Conservation (phyloP, 2,797 vertebrate species). For the Premnoplex brunnescens region DNA sequence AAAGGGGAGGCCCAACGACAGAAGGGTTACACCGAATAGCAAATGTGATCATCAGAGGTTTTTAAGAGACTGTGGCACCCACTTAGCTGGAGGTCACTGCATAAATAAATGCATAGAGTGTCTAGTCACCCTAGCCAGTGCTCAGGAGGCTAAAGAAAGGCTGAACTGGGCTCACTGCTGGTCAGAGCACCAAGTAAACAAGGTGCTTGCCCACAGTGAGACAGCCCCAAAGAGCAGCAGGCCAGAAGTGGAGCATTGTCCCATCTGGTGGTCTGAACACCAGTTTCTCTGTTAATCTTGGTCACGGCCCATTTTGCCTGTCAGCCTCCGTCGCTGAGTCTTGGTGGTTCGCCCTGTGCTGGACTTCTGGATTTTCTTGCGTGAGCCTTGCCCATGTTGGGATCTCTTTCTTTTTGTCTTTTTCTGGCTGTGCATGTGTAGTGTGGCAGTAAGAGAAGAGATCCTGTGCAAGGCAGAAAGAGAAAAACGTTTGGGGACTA, state of each 20-base stretch:
- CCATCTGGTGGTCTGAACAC: neutral
- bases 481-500: neutral
- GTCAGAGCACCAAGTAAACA: neutral
- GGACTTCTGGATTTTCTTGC: conserved; percentile 72
- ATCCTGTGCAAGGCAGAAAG: conserved; percentile 64
- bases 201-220: neutral
- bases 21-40: fast-evolving
- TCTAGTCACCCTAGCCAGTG: neutral
- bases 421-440: conserved; percentile 80
- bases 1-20: neutral
- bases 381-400: conserved; percentile 55
- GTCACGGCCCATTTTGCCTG: conserved; percentile 69
- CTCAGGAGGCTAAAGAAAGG: neutral
- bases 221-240: neutral
- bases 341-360: conserved; percentile 81
- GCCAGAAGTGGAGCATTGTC: neutral
- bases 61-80: neutral
- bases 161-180: neutral
- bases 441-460: conserved; percentile 78
- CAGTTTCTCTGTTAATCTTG: conserved; percentile 67
- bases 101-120: neutral
- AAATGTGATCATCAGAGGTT: neutral
- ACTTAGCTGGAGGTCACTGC: neutral
- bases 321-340: conserved; percentile 84
- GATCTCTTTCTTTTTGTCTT: conserved; percentile 73